Percentiles rank a stretch among this genome's conserved stretches.
These are phyloP conservation scores for Hyposoter didymator DNA, from an alignment of 2,888 invertebrate species.

Conservation along the genomic window DNA sequence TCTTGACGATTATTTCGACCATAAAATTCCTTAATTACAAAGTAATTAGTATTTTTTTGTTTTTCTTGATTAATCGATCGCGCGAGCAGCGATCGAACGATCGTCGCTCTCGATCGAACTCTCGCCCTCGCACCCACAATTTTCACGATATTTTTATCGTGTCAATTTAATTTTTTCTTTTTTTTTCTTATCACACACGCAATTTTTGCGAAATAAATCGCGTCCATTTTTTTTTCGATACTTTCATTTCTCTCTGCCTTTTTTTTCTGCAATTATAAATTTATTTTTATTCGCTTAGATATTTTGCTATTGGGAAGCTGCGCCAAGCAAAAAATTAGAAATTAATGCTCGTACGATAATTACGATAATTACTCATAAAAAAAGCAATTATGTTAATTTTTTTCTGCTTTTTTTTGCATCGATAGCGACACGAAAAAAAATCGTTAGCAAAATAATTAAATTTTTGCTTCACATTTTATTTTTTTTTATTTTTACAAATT, in stretches of 20 bases:
- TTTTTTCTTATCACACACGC: conserved; percentile 45
- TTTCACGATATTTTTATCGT: conserved; percentile 45
- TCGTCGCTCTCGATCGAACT: conserved; percentile 56
- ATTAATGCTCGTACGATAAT: conserved; percentile 17
- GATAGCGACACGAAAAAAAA: conserved; percentile 34
- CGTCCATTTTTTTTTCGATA: conserved; percentile 27
- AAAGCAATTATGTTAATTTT: background rate
- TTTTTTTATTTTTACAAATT: background rate
- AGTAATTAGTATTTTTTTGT: background rate
- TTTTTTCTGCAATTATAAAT: conserved; percentile 33
- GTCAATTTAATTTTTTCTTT: conserved; percentile 6
- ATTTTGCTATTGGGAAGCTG: conserved; percentile 42
- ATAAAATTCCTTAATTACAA: conserved; percentile 2
- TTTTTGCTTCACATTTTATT: background rate
- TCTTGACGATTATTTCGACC: conserved; percentile 60
- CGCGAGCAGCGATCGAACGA: conserved; percentile 50
- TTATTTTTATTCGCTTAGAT: conserved; percentile 40
- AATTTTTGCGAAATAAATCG: conserved; percentile 33
- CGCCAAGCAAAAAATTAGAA: conserved; percentile 45
- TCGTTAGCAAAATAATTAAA: background rate
- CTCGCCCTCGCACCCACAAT: conserved; percentile 32
- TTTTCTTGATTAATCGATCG: conserved; percentile 4
- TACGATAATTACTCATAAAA: conserved; percentile 13
- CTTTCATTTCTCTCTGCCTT: conserved; percentile 33
- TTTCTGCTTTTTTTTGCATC: background rate